A percentile compares a stretch with the other conserved stretches of the same genome.
phyloP scores from a whole-genome alignment of 2,888 invertebrate genomes.

The Philhelius pedissequus region DNA sequence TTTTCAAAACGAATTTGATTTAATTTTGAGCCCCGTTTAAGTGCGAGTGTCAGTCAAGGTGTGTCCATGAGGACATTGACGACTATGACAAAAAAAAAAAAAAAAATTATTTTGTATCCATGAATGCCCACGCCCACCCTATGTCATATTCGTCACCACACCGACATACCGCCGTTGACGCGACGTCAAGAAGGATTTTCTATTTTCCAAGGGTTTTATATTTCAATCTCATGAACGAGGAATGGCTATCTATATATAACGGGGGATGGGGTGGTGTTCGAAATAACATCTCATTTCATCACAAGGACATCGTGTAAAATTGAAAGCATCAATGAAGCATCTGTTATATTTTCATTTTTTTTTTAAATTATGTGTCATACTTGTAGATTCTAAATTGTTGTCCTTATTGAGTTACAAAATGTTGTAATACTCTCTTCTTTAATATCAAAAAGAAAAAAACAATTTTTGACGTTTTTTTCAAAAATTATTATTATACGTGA shows the following conservation, averaged over 20 bases:
- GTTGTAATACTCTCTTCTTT: slow-evolving; percentile 49
- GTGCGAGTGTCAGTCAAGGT: slow-evolving; percentile 55
- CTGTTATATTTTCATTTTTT: slow-evolving; percentile 21
- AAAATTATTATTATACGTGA: slow-evolving; percentile 30
- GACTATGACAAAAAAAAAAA: background rate
- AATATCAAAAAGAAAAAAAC: slow-evolving; percentile 44
- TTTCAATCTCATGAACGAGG: background rate
- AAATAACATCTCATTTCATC: background rate
- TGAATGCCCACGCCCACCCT: slow-evolving; percentile 21
- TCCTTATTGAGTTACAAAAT: slow-evolving; percentile 64
- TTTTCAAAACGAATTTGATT: slow-evolving; percentile 46
- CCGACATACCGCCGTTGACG: no score
- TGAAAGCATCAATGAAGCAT: slow-evolving; percentile 29
- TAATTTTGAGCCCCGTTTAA: slow-evolving; percentile 52
- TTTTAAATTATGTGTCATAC: slow-evolving; percentile 49
- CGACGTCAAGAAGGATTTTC: slow-evolving; percentile 38
- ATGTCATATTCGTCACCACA: slow-evolving; percentile 30
- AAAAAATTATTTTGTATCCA: slow-evolving; percentile 48
- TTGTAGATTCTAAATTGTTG: slow-evolving; percentile 43
- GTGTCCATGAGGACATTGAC: slow-evolving; percentile 50
- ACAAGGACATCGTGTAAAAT: slow-evolving; percentile 15
- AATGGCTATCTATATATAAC: no score
- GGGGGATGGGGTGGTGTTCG: background rate
- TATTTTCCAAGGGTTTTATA: slow-evolving; percentile 9
- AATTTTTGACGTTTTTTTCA: slow-evolving; percentile 48